Evolutionary conservation across 2,797 vertebrate species (phyloP), one percentile per base, ranked within the genome.

Genomic region (Diplodus puntazzo): DNA sequence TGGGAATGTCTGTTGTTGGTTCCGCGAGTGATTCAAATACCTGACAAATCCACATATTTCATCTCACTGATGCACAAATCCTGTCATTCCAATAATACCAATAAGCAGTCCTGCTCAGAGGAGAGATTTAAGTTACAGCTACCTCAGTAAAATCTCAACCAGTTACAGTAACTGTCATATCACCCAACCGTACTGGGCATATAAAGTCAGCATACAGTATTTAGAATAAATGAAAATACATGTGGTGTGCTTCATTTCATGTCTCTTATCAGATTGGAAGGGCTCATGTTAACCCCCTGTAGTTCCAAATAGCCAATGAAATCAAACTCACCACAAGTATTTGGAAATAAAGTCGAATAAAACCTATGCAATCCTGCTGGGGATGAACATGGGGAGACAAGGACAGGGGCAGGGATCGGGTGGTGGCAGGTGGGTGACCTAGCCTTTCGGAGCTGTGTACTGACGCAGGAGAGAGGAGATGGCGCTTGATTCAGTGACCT

Each of bases 401-500:
- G 34, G 82, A 52, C 23, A 50, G 50, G 54, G 74, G 46, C 2
- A 9, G 59, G 50, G 42, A 46, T 48, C 0, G 17, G 75, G 23
- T 14, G 61, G 67, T 52, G 85, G 53, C 2, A 2, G 61, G 25
- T 8, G 71, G 30, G 27, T 10, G 64, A 17, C 58, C 90, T 95
- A 98, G 91, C 95, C 90, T 90, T 95, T 87, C 5, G 95, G 87
- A 27, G 94, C 70, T 0, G 88, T 92, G 89, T 97, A 95, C 90
- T 95, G 96, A 90, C 94, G 96, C 74, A 99, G 94, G 75, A 97
- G 94, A 2, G 88, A 86, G 14, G 96, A 95, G 85, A 99, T 97
- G 64, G 95, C 93, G 57, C 91, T 96, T 91, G 96, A 98, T 71
- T 97, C 97, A 0, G 98, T 98, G 83, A 97, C 98, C 93, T 99